phyloP scores from a whole-genome alignment of 2,888 invertebrate species.

The Bimastos eiseni region DNA sequence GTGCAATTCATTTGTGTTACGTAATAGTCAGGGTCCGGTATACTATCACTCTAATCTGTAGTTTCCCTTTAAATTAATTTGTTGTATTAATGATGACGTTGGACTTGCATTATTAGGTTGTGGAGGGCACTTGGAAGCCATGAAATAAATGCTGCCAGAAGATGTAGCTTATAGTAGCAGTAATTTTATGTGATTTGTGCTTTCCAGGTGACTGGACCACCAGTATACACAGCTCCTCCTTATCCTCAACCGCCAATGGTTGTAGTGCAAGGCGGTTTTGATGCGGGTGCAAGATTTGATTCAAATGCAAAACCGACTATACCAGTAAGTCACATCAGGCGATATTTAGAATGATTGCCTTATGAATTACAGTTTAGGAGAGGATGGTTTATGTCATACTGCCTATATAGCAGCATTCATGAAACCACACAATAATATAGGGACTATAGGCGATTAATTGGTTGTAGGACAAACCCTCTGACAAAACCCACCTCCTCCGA shows the following conservation, averaged over 20 bases:
- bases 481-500: too few species aligned
- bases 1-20: too few species aligned
- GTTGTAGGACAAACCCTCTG: too few species aligned
- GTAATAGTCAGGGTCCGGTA: too few species aligned
- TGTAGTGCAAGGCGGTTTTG: constrained; percentile 68
- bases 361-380: not conserved
- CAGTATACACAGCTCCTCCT: not conserved
- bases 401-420: too few species aligned
- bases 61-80: not conserved
- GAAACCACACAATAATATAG: too few species aligned
- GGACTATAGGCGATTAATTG: too few species aligned
- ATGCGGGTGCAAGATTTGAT: constrained; percentile 81
- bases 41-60: too few species aligned
- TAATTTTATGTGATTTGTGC: not conserved
- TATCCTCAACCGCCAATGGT: constrained; percentile 46
- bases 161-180: not conserved
- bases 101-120: not conserved
- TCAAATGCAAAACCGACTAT: constrained; percentile 76
- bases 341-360: not conserved
- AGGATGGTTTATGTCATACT: not conserved
- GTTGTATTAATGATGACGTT: not conserved
- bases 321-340: constrained; percentile 63
- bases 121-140: not conserved
- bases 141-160: constrained; percentile 3
- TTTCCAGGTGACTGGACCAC: constrained; percentile 6